Conservation (phyloP, 2,113 vertebrate genomes). For the Hippocampus barbouri region DNA sequence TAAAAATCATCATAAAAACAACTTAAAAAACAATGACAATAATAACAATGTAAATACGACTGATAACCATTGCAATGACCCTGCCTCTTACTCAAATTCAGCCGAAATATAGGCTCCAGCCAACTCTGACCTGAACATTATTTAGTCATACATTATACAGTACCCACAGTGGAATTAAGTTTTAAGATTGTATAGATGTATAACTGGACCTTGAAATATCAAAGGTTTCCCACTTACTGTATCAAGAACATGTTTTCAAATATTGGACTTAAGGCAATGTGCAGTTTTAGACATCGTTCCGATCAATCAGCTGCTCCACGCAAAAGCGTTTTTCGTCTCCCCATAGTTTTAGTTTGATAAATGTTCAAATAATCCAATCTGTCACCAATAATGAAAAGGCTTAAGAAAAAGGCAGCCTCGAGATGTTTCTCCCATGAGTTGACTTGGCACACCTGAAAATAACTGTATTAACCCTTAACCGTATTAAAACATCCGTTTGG, state of each 20-base stretch:
- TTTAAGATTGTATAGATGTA: neutral
- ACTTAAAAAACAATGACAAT: too few relatives aligned
- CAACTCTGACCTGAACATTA: neutral
- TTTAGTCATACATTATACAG: neutral
- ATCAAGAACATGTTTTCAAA: neutral
- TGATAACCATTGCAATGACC: too few relatives aligned
- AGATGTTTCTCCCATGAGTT: neutral
- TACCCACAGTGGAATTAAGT: neutral
- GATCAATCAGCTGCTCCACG: neutral
- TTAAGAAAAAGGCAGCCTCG: neutral
- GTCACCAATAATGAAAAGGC: neutral
- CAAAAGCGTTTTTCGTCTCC: neutral
- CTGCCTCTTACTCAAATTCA: too few relatives aligned
- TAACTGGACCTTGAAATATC: neutral
- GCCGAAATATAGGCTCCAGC: too few relatives aligned
- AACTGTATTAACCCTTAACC: neutral
- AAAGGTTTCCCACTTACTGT: neutral
- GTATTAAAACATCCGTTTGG: neutral
- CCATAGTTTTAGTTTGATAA: neutral
- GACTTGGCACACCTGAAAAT: neutral
- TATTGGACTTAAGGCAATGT: neutral
- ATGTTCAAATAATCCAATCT: neutral
- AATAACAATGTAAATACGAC: too few relatives aligned
- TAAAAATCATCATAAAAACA: neutral
- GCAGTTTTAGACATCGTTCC: neutral